Percentiles rank a stretch among this genome's conserved stretches.
Conservation (phyloP, 2,797 vertebrate genomes). For the Hemibagrus guttatus region DNA sequence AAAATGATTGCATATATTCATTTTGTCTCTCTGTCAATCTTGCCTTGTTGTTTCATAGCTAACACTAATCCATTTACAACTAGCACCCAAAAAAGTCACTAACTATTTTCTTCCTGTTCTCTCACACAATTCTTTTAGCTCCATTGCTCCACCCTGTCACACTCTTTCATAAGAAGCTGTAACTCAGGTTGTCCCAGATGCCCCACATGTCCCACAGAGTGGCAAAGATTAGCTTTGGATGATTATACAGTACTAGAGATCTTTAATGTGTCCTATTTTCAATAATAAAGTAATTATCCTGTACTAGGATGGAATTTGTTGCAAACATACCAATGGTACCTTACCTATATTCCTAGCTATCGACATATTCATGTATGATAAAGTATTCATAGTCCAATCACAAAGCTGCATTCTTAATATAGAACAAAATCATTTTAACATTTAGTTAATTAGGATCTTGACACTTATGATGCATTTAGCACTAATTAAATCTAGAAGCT, state of each 20-base stretch:
- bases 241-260: neutral
- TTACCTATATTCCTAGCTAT: neutral
- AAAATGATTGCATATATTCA: neutral
- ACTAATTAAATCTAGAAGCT: neutral
- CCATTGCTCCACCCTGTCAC: neutral
- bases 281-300: neutral
- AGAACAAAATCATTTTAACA: neutral
- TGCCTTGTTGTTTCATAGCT: neutral
- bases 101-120: neutral
- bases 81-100: neutral
- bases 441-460: neutral
- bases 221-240: neutral
- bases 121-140: neutral
- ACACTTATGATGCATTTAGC: neutral
- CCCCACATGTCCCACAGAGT: neutral
- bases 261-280: neutral
- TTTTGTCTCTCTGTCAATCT: neutral
- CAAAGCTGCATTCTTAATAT: neutral
- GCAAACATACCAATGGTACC: neutral
- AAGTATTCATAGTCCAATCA: neutral
- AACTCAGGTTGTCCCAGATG: constrained; percentile 34
- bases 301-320: neutral
- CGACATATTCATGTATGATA: neutral
- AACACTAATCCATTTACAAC: neutral
- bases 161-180: constrained; percentile 40